phyloP scores from a whole-genome alignment of 2,113 vertebrate species.

The Osmerus eperlanus region DNA sequence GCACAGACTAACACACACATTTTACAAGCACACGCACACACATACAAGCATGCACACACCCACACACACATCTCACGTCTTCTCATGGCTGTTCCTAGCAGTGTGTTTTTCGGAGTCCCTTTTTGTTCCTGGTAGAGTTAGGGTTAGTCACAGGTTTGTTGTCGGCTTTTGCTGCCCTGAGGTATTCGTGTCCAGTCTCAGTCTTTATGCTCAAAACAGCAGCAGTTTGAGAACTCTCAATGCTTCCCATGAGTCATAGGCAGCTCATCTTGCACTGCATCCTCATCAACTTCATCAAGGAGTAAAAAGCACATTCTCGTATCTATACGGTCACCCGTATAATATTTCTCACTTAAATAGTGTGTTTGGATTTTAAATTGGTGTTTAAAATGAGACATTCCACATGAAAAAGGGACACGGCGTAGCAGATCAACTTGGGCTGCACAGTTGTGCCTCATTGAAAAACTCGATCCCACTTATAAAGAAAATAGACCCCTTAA shows the following conservation, averaged over 20 bases:
- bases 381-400: no score
- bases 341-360: no score
- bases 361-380: no score
- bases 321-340: not conserved
- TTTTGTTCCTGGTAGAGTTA: not conserved
- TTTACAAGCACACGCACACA: no score
- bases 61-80: not conserved
- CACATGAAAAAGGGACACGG: no score
- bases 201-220: conserved; percentile 32
- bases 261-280: conserved; percentile 21
- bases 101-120: not conserved
- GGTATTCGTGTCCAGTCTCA: conserved; percentile 10
- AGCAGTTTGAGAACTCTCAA: conserved; percentile 10
- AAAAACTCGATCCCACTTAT: no score
- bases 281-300: conserved; percentile 1
- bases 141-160: conserved; percentile 1
- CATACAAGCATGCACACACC: no score
- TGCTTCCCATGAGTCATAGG: conserved; percentile 24
- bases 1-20: not conserved
- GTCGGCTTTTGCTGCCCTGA: not conserved
- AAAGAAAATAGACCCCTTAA: not conserved
- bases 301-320: not conserved
- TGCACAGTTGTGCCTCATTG: no score
- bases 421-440: no score
- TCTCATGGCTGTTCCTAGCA: not conserved